A percentile compares a stretch with the other conserved stretches of the same genome.
Evolutionary conservation across 2,113 vertebrate species (phyloP).

Genomic region (Mus musculus): GRCm39 chr4:138334001-138334500

Average conservation of each 20-base stretch:
- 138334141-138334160: neutral
- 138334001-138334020: neutral
- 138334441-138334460: fast-evolving
- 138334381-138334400: too few species aligned
- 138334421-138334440: too few species aligned
- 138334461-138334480: fast-evolving
- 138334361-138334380: neutral
- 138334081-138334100: fast-evolving
- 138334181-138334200: too few species aligned
- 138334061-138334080: neutral
- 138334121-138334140: neutral
- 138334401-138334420: neutral
- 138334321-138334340: fast-evolving
- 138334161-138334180: neutral
- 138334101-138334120: neutral
- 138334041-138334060: neutral
- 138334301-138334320: neutral
- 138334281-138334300: neutral
- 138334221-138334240: neutral
- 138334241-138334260: neutral
- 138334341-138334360: neutral
- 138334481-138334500: neutral
- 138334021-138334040: neutral
- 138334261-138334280: neutral
- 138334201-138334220: too few species aligned